phyloP scores from a whole-genome alignment of 2,888 invertebrate genomes.

The Melolontha melolontha region DNA sequence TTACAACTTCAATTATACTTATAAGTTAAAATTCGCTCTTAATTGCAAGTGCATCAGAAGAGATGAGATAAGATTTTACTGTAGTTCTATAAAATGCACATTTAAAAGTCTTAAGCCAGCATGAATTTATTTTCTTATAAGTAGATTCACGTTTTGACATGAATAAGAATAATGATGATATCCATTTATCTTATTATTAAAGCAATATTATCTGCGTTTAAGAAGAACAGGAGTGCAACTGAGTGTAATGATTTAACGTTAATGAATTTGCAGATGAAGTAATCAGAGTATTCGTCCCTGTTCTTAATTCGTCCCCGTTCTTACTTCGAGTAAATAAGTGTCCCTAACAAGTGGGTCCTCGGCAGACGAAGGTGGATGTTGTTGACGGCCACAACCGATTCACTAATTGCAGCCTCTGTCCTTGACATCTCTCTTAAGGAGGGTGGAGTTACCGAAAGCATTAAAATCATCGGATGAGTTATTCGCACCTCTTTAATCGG shows the following conservation, averaged over 20 bases:
- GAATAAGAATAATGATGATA: constrained; percentile 7
- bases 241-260: constrained; percentile 40
- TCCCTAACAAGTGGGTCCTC: constrained; percentile 47
- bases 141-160: background rate
- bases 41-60: too few relatives aligned
- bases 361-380: constrained; percentile 47
- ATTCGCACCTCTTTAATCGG: constrained; percentile 44
- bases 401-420: constrained; percentile 53
- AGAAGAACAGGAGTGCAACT: constrained; percentile 29
- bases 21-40: too few relatives aligned
- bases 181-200: constrained; percentile 25
- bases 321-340: constrained; percentile 44
- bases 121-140: constrained; percentile 8
- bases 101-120: too few relatives aligned
- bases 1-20: too few relatives aligned
- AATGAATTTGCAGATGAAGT: constrained; percentile 40
- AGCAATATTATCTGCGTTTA: constrained; percentile 21
- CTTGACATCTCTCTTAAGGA: constrained; percentile 49
- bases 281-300: constrained; percentile 25
- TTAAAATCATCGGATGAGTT: constrained; percentile 45
- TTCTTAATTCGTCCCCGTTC: constrained; percentile 39
- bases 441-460: constrained; percentile 46
- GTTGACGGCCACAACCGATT: constrained; percentile 51
- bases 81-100: too few relatives aligned
- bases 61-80: too few relatives aligned